A percentile compares a stretch with the other conserved stretches of the same genome.
These are phyloP conservation scores for Syngnathus acus DNA, from an alignment of 2,797 vertebrate species.

Conservation along the genomic window DNA sequence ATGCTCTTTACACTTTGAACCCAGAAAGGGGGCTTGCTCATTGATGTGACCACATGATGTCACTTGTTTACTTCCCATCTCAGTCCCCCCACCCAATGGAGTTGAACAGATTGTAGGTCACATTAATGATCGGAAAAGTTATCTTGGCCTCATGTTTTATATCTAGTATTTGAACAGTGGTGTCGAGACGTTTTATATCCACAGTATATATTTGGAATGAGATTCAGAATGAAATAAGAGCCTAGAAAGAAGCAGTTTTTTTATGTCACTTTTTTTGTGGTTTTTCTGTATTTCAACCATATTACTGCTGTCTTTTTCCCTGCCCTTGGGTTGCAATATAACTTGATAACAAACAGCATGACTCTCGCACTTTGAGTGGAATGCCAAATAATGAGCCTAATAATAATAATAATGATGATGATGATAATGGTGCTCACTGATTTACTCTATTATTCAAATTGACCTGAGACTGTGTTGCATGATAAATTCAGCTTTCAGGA, in stretches of 20 bases:
- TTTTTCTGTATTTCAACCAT: constrained; percentile 39
- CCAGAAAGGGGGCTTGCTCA: background rate
- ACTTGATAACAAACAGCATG: constrained; percentile 48
- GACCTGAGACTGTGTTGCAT: constrained; percentile 39
- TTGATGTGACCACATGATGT: background rate
- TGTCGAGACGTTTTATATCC: background rate
- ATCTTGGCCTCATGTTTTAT: background rate
- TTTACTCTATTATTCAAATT: constrained; percentile 49
- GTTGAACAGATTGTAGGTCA: background rate
- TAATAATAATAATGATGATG: constrained; percentile 27
- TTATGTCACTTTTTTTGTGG: constrained; percentile 12
- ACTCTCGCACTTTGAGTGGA: constrained; percentile 36
- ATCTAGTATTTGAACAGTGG: background rate
- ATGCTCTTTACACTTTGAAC: constrained; percentile 1
- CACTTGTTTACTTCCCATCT: background rate
- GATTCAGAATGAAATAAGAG: constrained; percentile 12
- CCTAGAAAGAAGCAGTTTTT: constrained; percentile 14
- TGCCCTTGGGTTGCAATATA: constrained; percentile 49
- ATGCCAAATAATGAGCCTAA: constrained; percentile 40
- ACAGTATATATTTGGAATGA: constrained; percentile 12
- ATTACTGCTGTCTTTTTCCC: constrained; percentile 36
- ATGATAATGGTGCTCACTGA: background rate
- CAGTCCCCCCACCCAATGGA: background rate
- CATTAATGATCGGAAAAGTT: background rate
- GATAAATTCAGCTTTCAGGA: constrained; percentile 45